These are phyloP conservation scores for Venustoraphidia nigricollis DNA, from an alignment of 2,888 invertebrate genomes.

Conservation along the genomic window DNA sequence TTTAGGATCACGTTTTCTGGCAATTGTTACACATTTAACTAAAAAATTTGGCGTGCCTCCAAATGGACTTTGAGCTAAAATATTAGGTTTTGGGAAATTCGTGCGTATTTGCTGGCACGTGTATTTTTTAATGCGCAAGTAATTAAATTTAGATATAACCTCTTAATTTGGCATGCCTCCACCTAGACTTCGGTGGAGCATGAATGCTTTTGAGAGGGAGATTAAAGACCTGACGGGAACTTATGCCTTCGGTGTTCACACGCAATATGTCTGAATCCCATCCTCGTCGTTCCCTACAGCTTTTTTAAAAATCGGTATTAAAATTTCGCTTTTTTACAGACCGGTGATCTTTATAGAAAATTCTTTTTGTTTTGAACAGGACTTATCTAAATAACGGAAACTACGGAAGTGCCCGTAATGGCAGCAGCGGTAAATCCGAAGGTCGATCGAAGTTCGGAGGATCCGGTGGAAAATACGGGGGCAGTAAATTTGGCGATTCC, in stretches of 20 bases:
- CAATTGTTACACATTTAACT: too few relatives aligned
- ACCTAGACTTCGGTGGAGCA: conserved; percentile 43
- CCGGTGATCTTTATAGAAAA: background rate
- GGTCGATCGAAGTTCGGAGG: background rate
- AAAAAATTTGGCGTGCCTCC: too few relatives aligned
- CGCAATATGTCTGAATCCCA: conserved; percentile 54
- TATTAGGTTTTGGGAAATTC: too few relatives aligned
- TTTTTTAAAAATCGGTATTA: conserved; percentile 3
- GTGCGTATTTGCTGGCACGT: too few relatives aligned
- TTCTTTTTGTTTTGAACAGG: background rate
- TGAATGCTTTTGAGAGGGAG: conserved; percentile 64
- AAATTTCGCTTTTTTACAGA: background rate
- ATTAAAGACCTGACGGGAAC: conserved; percentile 37
- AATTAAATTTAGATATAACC: conserved; percentile 20
- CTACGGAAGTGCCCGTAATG: background rate
- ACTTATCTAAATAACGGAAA: background rate
- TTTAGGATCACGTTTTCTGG: too few relatives aligned
- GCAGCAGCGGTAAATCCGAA: background rate
- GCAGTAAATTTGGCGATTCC: background rate
- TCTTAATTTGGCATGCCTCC: conserved; percentile 66
- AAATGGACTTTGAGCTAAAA: too few relatives aligned
- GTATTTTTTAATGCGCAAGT: too few relatives aligned
- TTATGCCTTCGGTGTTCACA: conserved; percentile 69
- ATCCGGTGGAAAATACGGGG: background rate
- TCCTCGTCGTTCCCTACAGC: conserved; percentile 37